Evolutionary conservation across 1,140 invertebrate species (phyloP), one percentile per base, ranked within the genome.

Genomic region (Araneus ventricosus): DNA sequence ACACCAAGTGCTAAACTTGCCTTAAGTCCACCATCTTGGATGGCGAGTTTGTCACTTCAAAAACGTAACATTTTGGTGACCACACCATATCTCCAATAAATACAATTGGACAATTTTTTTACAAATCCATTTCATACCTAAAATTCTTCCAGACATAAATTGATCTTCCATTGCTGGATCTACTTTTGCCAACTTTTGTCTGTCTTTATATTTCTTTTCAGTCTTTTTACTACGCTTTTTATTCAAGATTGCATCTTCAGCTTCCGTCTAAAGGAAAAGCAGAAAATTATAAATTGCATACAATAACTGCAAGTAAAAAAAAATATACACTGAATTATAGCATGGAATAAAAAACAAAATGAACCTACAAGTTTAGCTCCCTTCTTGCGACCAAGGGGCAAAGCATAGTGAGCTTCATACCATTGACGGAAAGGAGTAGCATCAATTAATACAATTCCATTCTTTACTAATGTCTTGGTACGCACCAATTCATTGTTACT

Each of bases 401-500:
- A 95, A 89, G 98, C 97, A 95, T 99, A 99, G 95, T 99, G 98
- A 86, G 97, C 96, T 96, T 99, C 99, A 95, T 99, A 99, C 99
- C 99, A 99, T 95, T 99, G 99, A 95, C 99, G 97, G 96, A 99
- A 99, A 88, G 99, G 99, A 84, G 99, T 99, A 63, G 99, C 99
- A 96, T 99, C 99, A 95, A 99, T 98, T 41, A 98, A 97, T 93
- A 99, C 98, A 96, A 99, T 99, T 90, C 98, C 98, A 96, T 99
- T 99, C 96, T 99, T 99, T 80, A 99, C 99, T 94, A 99, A 96
- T 39, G 99, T 99, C 96, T 99, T 99, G 93, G 99, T 99, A 96
- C 99, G 97, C 52, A 99, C 99, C 96, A 99, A 97, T 96, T 99
- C 99, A 95, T 99, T 99, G 96, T 99, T 99, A 93, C 98, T 99